Percentiles rank a stretch among this genome's conserved stretches.
These are phyloP conservation scores for Dasypus novemcinctus DNA, from an alignment of 2,113 vertebrate genomes.

Conservation along the genomic window DNA sequence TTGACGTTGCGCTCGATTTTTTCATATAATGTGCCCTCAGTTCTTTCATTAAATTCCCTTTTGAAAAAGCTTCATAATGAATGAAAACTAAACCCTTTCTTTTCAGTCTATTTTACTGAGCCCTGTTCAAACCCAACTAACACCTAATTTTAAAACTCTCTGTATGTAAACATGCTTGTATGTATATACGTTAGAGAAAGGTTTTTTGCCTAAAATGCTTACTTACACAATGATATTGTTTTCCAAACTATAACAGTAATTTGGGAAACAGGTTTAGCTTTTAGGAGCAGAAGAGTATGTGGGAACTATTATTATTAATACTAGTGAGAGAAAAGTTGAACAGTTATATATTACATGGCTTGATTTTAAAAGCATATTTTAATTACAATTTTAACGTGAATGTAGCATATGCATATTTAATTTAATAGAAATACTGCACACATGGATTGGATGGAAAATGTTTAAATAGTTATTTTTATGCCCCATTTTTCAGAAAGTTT, in stretches of 20 bases:
- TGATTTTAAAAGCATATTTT: background rate
- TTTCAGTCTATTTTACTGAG: background rate
- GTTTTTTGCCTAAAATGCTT: background rate
- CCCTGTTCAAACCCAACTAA: background rate
- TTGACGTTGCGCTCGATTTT: background rate
- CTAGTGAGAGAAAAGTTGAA: background rate
- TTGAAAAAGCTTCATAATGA: background rate
- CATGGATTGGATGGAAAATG: background rate
- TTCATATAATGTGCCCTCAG: background rate
- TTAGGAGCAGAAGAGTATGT: background rate
- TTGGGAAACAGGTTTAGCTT: background rate
- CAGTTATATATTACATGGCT: background rate
- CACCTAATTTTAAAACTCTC: background rate
- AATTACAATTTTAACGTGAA: background rate
- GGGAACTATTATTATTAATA: background rate
- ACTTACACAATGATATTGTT: background rate
- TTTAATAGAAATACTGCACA: background rate
- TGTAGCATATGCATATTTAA: background rate
- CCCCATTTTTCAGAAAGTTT: background rate
- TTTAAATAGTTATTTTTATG: background rate
- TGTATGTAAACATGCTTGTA: background rate
- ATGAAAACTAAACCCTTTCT: background rate
- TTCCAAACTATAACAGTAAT: background rate
- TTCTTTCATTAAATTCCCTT: constrained; percentile 12
- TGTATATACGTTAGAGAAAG: background rate